Evolutionary conservation across 2,797 vertebrate species (phyloP).

Genomic region (Ambastaia sidthimunki): DNA sequence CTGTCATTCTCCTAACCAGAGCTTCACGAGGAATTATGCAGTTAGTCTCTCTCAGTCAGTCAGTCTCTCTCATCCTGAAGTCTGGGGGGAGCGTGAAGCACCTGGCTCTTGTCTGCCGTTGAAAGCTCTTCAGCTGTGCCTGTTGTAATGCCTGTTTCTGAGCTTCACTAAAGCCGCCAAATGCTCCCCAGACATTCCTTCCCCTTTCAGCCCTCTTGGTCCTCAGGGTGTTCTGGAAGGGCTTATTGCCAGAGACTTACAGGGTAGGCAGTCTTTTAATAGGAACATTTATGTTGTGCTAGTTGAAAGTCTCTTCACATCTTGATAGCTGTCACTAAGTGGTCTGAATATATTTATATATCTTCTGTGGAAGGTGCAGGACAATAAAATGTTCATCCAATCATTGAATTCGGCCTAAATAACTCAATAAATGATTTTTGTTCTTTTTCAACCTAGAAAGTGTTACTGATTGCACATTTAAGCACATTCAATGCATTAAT

Average conservation of each 20-base stretch:
- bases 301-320: no score
- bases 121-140: conserved; percentile 71
- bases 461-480: not conserved
- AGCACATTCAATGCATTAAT: not conserved
- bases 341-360: no score
- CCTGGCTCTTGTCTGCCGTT: conserved; percentile 71
- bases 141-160: conserved; percentile 54
- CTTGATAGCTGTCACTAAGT: no score
- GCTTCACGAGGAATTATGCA: conserved; percentile 3
- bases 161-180: conserved; percentile 63
- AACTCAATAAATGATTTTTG: no score
- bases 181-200: conserved; percentile 48
- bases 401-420: not conserved
- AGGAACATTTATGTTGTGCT: no score
- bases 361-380: no score
- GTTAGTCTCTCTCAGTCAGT: not conserved
- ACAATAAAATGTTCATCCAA: no score
- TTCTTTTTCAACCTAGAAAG: no score
- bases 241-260: conserved; percentile 22
- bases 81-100: conserved; percentile 69
- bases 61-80: conserved; percentile 15
- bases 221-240: conserved; percentile 32
- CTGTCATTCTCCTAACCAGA: conserved; percentile 12
- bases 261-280: no score
- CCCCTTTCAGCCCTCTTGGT: conserved; percentile 43